Base-by-base conservation (phyloP, 92 coral and sea anemone genomes). In the Isaurus tuberculatus region DNA sequence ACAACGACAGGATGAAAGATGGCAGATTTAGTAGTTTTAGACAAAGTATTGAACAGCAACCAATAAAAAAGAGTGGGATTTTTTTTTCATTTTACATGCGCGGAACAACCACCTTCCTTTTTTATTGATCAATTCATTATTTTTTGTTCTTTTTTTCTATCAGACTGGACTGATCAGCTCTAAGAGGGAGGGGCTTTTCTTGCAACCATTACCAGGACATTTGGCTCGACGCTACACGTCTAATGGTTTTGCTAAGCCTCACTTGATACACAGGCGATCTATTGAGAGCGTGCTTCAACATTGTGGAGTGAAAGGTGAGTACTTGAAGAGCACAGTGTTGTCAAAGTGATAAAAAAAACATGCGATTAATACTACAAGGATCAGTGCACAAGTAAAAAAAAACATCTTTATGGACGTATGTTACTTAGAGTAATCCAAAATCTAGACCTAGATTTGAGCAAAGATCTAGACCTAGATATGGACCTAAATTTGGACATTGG, bases 171-270 rank as follows among this genome's bases (percentile, higher is more conserved):
- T 90, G 31, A 78, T 90, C 11, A 72, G 73, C 37, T 63, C 81
- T 2, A 70, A 72, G 55, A 90, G 86, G 2, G 86, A 89, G 4
- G 73, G 91, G 6, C 72, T 87, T 23, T 86, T 89, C 48, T 63
- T 93, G 1, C 97, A 85, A 30, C 97, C 97, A 3, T 83, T 93
- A 43, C 94, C 97, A 26, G 68, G 64, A 8, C 94, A 86, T 58
- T 58, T 93, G 60, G 95, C 94, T 30, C 88, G 75, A 10, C 88
- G 87, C 79, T 85, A 86, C 55, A 28, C 71, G 17, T 58, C 72
- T 36, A 73, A 65, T 8, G 55, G 70, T 9, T 88, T 74, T 19
- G 80, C 83, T 8, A 26, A 73, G 5, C 91, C 97, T 36, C 97
- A 93, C 66, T 83, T 93, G 55, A 83, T 93, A 67, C 87, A 91